phyloP scores from a whole-genome alignment of 2,113 vertebrate genomes.

The Ptilonorhynchus violaceus region DNA sequence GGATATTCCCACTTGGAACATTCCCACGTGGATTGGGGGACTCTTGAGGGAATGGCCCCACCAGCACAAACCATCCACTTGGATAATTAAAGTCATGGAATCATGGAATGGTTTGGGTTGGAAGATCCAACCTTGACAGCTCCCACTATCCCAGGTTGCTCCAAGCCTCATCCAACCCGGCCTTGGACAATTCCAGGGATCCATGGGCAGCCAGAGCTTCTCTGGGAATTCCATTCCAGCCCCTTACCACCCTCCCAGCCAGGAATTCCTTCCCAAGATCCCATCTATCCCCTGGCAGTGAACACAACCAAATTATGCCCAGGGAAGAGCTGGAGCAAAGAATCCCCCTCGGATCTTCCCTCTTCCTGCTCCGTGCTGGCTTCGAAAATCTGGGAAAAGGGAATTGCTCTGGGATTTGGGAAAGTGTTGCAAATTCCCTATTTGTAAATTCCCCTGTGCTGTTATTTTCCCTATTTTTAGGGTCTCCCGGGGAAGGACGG shows the following conservation, averaged over 20 bases:
- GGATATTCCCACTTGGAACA: neutral
- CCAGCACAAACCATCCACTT: neutral
- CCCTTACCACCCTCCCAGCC: neutral
- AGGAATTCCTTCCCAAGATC: neutral
- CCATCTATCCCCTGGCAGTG: neutral
- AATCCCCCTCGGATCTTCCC: neutral
- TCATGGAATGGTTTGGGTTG: neutral
- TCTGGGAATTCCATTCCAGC: neutral
- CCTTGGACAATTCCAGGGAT: neutral
- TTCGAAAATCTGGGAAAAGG: neutral
- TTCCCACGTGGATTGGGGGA: neutral
- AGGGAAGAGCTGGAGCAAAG: neutral
- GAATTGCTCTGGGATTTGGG: neutral
- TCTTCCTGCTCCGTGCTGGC: neutral
- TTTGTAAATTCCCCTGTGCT: neutral
- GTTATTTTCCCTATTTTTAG: slow-evolving; percentile 31
- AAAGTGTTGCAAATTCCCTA: too few relatives aligned
- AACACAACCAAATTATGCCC: neutral
- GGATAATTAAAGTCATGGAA: neutral
- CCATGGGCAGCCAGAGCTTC: neutral
- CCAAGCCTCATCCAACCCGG: rapidly evolving
- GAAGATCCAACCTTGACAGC: neutral
- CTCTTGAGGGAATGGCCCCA: neutral
- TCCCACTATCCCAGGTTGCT: rapidly evolving
- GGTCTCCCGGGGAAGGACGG: slow-evolving; percentile 85